Conservation (phyloP, 2,888 invertebrate species). For the Dioctria linearis region DNA sequence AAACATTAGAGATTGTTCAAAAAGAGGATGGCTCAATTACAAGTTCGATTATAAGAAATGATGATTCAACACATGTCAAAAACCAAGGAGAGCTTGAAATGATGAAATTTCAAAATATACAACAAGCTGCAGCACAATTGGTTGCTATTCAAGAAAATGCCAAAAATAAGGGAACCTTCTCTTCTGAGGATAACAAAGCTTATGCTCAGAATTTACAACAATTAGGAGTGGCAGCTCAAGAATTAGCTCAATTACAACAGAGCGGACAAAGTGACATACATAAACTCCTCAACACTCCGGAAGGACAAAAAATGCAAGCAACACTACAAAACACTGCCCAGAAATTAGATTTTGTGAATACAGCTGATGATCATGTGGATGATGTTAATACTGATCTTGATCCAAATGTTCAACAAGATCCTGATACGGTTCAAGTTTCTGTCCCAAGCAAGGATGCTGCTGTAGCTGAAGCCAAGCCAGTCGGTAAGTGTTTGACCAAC, state of each 20-base stretch:
- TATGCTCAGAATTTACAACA: slow-evolving; percentile 75
- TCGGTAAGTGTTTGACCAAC: slow-evolving; percentile 72
- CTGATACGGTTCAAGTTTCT: slow-evolving; percentile 71
- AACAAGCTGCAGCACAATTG: slow-evolving; percentile 74
- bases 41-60: slow-evolving; percentile 70
- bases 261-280: slow-evolving; percentile 73
- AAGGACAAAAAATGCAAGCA: slow-evolving; percentile 61
- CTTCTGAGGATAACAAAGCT: slow-evolving; percentile 73
- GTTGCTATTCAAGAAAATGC: slow-evolving; percentile 77
- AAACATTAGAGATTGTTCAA: slow-evolving; percentile 76
- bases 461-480: slow-evolving; percentile 83
- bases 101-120: slow-evolving; percentile 75
- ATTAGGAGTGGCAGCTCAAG: slow-evolving; percentile 75
- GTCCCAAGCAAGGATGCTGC: slow-evolving; percentile 75
- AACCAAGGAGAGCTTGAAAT: slow-evolving; percentile 59
- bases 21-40: slow-evolving; percentile 72
- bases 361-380: slow-evolving; percentile 65
- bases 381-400: slow-evolving; percentile 68
- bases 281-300: slow-evolving; percentile 67
- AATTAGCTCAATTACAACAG: slow-evolving; percentile 73
- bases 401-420: slow-evolving; percentile 66
- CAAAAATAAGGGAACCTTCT: slow-evolving; percentile 74
- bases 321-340: slow-evolving; percentile 59
- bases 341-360: slow-evolving; percentile 49
- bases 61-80: slow-evolving; percentile 60